A percentile compares a stretch with the other conserved stretches of the same genome.
These are phyloP conservation scores for Watersipora subatra DNA, from an alignment of 1,140 invertebrate genomes.

Conservation along the genomic window DNA sequence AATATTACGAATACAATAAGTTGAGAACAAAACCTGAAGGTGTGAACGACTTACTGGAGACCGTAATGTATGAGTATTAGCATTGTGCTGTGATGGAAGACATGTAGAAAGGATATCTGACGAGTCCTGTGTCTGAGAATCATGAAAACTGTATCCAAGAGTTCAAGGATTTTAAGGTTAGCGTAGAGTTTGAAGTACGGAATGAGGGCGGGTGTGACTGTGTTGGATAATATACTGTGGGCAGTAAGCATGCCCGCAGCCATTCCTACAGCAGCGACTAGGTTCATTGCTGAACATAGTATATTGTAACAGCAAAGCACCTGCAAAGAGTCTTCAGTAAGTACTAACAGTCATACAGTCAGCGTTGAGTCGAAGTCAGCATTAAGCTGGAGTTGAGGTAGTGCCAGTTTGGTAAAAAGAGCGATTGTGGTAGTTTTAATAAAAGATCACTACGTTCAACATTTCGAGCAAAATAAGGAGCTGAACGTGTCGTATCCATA, in stretches of 20 bases:
- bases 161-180: conserved; percentile 27
- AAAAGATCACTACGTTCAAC: too few species aligned
- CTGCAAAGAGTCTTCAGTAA: too few species aligned
- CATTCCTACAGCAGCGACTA: conserved; percentile 21
- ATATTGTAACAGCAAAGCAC: conserved; percentile 30
- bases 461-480: too few species aligned
- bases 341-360: too few species aligned
- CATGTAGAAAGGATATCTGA: conserved; percentile 73
- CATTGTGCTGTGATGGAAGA: conserved; percentile 77
- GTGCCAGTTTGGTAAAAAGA: too few species aligned
- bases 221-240: conserved; percentile 20
- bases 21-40: too few species aligned
- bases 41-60: conserved; percentile 16
- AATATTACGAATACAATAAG: too few species aligned
- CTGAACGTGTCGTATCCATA: too few species aligned
- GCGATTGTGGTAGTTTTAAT: too few species aligned
- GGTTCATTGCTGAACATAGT: conserved; percentile 20
- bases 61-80: conserved; percentile 37
- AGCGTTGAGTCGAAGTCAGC: too few species aligned
- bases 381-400: too few species aligned
- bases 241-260: conserved; percentile 15
- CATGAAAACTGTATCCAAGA: conserved; percentile 51
- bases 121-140: conserved; percentile 67
- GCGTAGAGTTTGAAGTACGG: conserved; percentile 23
- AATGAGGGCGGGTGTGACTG: conserved; percentile 12